Evolutionary conservation across 2,797 vertebrate genomes (phyloP).

Genomic region (Okamejei kenojei): DNA sequence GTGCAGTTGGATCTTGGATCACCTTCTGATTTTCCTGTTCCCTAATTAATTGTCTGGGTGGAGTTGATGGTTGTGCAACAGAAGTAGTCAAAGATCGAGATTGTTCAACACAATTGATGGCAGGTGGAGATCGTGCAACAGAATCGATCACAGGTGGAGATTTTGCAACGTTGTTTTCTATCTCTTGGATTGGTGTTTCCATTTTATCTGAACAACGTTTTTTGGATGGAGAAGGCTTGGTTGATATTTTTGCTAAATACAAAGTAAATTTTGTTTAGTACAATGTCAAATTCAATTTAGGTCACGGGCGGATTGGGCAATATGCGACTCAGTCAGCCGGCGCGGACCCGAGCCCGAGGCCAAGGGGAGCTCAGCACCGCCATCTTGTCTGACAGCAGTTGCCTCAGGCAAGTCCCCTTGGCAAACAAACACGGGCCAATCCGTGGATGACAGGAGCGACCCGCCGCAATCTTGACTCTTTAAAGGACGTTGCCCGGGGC

Average conservation of each 20-base stretch:
- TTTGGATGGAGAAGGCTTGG: conserved; percentile 86
- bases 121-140: conserved; percentile 39
- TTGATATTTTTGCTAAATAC: conserved; percentile 59
- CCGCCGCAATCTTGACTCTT: too few species aligned
- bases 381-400: too few species aligned
- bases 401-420: too few species aligned
- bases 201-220: conserved; percentile 70
- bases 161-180: conserved; percentile 65
- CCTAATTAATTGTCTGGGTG: background rate
- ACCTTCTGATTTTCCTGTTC: conserved; percentile 40
- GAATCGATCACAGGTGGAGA: conserved; percentile 37
- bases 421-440: too few species aligned
- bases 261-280: conserved; percentile 27
- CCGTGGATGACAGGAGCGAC: too few species aligned
- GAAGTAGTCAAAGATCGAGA: conserved; percentile 37
- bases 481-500: too few species aligned
- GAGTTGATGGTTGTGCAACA: conserved; percentile 33
- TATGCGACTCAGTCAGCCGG: too few species aligned
- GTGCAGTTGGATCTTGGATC: conserved; percentile 42
- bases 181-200: conserved; percentile 49
- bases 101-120: conserved; percentile 41
- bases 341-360: too few species aligned
- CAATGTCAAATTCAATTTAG: too few species aligned
- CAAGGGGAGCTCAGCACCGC: too few species aligned
- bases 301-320: too few species aligned